phyloP scores from a whole-genome alignment of 2,797 vertebrate genomes.

The Falco cherrug region DNA sequence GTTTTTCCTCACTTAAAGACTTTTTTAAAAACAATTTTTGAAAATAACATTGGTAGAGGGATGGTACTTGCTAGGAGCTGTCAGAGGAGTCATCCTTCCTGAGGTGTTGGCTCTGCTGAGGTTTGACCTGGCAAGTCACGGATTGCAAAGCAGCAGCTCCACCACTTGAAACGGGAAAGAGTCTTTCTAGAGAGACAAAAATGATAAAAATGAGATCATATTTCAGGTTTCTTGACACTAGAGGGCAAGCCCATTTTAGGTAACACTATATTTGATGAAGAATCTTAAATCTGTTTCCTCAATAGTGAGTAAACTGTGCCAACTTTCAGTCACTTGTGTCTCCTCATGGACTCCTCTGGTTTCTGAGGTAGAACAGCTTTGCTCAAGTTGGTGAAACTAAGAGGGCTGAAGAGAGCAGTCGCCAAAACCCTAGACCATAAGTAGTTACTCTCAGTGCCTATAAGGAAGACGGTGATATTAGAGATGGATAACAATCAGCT shows the following conservation, averaged over 20 bases:
- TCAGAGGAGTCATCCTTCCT: not conserved
- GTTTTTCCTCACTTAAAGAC: not conserved
- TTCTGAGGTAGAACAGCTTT: not conserved
- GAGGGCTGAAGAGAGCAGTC: not conserved
- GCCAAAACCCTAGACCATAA: not conserved
- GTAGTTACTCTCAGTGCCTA: not conserved
- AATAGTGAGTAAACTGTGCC: not conserved
- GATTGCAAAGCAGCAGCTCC: conserved; percentile 49
- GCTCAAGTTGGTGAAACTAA: not conserved
- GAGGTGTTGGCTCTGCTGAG: not conserved
- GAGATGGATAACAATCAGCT: not conserved
- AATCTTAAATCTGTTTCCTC: not conserved
- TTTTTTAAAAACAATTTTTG: not conserved
- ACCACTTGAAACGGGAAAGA: conserved; percentile 26
- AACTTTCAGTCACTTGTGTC: not conserved
- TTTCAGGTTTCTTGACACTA: conserved; percentile 53
- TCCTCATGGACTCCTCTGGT: not conserved
- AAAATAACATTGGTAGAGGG: not conserved
- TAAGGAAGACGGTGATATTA: not conserved
- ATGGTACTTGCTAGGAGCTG: not conserved
- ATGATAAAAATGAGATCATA: not conserved
- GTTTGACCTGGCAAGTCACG: not conserved
- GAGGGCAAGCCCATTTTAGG: conserved; percentile 62
- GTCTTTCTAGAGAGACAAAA: not conserved
- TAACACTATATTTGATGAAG: not conserved